Base-by-base conservation (phyloP, 2,113 vertebrate genomes). In the Regulus satrapa region DNA sequence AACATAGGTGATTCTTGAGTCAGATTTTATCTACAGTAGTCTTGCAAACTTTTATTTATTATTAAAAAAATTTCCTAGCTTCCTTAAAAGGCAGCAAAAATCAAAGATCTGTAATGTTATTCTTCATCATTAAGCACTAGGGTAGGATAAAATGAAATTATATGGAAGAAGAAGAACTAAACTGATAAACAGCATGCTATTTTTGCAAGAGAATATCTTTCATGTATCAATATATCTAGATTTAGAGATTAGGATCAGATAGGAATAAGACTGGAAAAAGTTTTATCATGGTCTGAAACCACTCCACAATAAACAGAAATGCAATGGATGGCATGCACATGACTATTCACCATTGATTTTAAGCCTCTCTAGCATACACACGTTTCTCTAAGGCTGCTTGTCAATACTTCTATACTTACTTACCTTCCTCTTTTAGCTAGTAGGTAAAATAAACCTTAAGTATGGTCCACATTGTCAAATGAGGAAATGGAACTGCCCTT, bases 91-190 rank as follows among this genome's bases (percentile, higher is more conserved):
- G 19, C 85, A 85, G 48, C 24, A 87, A 88, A 96, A 94, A 61
- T 71, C n/a, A 94, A 96, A 96, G 49, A 75, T 80, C 38, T 87
- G 40, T 88, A 95, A 66, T 83, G 20, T 77, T 85, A 86, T 66
- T 24, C 87, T 91, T 94, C 80, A 81, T 69, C 79, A 76, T 41
- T 72, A 82, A 73, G 29, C 58, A 80, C 46, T 64, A 92, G 81
- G 72, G 55, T 66, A 95, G 72, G 45, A 96, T 87, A 95, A 95
- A 96, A 91, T 72, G 40, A 96, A 95, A 85, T 94, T 87, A 52
- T 75, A 34, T 72, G 88, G 78, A 94, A 92, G 32, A 92, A 91
- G 14, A 87, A 41, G 24, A 66, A 64, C n/a, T 79, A 69, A 89
- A 64, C 64, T 81, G 62, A 92, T 90, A 96, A 97, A 88, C 32